A percentile compares a stretch with the other conserved stretches of the same genome.
These are phyloP conservation scores for Coregonus ussuriensis DNA, from an alignment of 2,797 vertebrate genomes.

Conservation along the genomic window DNA sequence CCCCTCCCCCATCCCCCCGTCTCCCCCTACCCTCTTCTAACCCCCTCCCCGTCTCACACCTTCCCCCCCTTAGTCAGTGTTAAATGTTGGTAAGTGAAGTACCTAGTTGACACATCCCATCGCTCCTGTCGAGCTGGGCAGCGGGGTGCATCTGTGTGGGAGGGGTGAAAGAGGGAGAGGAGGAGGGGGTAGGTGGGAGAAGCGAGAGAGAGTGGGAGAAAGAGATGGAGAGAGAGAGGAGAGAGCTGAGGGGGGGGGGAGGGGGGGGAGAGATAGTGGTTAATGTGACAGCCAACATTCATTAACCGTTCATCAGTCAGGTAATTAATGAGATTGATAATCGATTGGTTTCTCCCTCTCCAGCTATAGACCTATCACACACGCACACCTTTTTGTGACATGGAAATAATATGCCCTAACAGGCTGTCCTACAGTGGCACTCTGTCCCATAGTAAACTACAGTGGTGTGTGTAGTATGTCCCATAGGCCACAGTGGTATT, in stretches of 20 bases:
- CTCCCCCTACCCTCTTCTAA: conserved; percentile 48
- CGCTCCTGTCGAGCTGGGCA: conserved; percentile 77
- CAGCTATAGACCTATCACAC: conserved; percentile 26
- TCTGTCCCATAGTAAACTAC: not conserved
- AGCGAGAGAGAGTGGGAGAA: conserved; percentile 42
- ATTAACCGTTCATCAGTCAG: conserved; percentile 55
- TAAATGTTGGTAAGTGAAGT: conserved; percentile 72
- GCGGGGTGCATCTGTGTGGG: conserved; percentile 78
- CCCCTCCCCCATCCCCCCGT: conserved; percentile 67
- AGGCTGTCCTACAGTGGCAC: not conserved
- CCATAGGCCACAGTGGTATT: conserved; percentile 8
- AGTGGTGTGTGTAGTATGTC: not conserved
- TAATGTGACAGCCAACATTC: conserved; percentile 69
- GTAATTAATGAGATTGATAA: conserved; percentile 43
- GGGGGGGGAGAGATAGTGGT: conserved; percentile 67
- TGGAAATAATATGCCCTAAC: not conserved
- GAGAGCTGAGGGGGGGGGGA: conserved; percentile 20
- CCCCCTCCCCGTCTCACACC: not conserved
- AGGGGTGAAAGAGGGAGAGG: conserved; percentile 51
- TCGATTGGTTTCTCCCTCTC: not conserved
- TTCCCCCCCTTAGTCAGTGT: conserved; percentile 48
- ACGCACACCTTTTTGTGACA: conserved; percentile 13
- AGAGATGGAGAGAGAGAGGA: conserved; percentile 23
- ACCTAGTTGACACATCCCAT: conserved; percentile 84
- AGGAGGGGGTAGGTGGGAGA: conserved; percentile 8